Evolutionary conservation across 2,888 invertebrate species (phyloP).

Genomic region (Galerucella calmariensis): DNA sequence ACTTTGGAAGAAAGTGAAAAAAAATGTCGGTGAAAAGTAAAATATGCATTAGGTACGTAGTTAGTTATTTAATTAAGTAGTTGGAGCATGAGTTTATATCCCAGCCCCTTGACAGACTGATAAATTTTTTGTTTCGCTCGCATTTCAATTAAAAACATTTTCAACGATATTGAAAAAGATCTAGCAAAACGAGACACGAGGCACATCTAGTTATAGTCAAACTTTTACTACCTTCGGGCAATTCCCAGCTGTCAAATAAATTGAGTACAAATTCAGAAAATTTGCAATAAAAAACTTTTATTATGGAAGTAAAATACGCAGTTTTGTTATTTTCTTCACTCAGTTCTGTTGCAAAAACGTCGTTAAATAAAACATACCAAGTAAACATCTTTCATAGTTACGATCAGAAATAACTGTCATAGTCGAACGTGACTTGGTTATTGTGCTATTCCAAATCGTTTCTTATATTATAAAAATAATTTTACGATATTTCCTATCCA

Average conservation of each 20-base stretch:
- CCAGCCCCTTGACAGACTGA: too few species aligned
- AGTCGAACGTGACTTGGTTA: conserved; percentile 20
- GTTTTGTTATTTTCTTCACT: conserved; percentile 20
- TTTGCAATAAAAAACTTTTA: conserved; percentile 13
- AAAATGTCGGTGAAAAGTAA: too few species aligned
- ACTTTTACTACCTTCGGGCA: conserved; percentile 17
- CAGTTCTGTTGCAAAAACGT: conserved; percentile 12
- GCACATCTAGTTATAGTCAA: neutral
- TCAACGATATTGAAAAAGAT: neutral
- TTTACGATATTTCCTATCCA: neutral
- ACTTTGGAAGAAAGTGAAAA: too few species aligned
- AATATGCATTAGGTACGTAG: too few species aligned
- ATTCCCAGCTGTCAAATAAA: conserved; percentile 19
- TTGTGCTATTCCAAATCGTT: neutral
- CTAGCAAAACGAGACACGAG: neutral
- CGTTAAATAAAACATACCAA: conserved; percentile 19
- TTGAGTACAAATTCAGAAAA: conserved; percentile 16
- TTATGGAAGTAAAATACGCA: conserved; percentile 18
- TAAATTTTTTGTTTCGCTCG: too few species aligned
- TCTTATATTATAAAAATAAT: conserved; percentile 21
- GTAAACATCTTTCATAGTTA: conserved; percentile 22
- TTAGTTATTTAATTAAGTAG: too few species aligned
- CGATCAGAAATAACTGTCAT: conserved; percentile 28
- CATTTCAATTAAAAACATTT: neutral
- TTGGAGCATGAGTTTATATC: too few species aligned